Evolutionary conservation across 2,888 invertebrate species (phyloP).

Genomic region (Timandra comae): DNA sequence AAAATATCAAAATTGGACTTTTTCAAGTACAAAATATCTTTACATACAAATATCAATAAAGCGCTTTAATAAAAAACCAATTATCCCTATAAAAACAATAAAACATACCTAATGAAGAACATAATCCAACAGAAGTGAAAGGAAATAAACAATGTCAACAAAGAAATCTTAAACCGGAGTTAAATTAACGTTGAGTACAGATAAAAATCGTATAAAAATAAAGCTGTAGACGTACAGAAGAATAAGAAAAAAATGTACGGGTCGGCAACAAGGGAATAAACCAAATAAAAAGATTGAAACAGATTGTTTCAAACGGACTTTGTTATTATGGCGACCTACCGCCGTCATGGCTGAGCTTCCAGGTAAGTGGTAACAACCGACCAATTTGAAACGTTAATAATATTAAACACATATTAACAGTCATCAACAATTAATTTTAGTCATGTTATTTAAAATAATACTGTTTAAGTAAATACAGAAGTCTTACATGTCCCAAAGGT

Average conservation of each 20-base stretch:
- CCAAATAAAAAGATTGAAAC: conserved; percentile 42
- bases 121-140: conserved; percentile 5
- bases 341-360: conserved; percentile 21
- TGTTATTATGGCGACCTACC: conserved; percentile 50
- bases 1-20: too few relatives aligned
- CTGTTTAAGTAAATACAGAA: too few relatives aligned
- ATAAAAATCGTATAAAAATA: conserved; percentile 31
- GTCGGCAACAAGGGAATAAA: conserved; percentile 34
- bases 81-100: background rate
- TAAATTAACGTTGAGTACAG: conserved; percentile 24
- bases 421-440: too few relatives aligned
- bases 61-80: background rate
- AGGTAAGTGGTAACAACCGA: too few relatives aligned
- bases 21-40: too few relatives aligned
- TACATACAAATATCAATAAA: too few relatives aligned
- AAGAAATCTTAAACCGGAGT: conserved; percentile 14
- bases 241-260: conserved; percentile 30
- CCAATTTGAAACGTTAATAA: too few relatives aligned
- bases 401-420: too few relatives aligned
- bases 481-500: too few relatives aligned
- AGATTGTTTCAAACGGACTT: conserved; percentile 59
- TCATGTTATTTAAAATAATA: too few relatives aligned
- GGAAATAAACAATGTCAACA: conserved; percentile 6
- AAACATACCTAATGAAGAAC: conserved; percentile 1
- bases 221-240: conserved; percentile 12